Evolutionary conservation across 2,113 vertebrate species (phyloP).

Genomic region (Notothenia rossii): DNA sequence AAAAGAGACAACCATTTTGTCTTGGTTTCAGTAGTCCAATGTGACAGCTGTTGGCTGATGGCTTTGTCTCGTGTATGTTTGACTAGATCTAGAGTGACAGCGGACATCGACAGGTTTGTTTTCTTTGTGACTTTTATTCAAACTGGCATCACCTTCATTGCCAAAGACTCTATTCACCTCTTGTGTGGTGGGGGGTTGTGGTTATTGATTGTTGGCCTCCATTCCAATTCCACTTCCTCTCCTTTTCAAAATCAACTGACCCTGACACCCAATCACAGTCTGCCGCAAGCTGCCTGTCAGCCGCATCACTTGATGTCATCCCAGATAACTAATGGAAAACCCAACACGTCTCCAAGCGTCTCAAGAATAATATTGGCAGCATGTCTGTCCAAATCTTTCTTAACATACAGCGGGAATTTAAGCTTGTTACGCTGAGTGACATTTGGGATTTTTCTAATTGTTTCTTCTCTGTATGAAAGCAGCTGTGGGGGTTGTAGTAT

Average conservation of each 20-base stretch:
- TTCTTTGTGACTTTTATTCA: conserved; percentile 29
- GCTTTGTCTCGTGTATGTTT: conserved; percentile 42
- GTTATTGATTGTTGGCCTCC: conserved; percentile 54
- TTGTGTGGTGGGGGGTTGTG: neutral
- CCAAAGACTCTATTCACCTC: conserved; percentile 42
- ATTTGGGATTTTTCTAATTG: conserved; percentile 30
- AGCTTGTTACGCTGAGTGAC: conserved; percentile 32
- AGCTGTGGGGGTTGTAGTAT: conserved; percentile 39
- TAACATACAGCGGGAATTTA: conserved; percentile 22
- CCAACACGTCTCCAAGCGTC: conserved; percentile 14
- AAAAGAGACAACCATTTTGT: neutral
- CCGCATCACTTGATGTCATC: conserved; percentile 30
- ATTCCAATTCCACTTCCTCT: conserved; percentile 37
- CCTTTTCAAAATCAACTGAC: conserved; percentile 27
- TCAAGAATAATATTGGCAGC: conserved; percentile 23
- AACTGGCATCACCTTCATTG: conserved; percentile 23
- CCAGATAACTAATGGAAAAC: conserved; percentile 47
- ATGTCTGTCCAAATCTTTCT: conserved; percentile 37
- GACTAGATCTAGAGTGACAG: conserved; percentile 59
- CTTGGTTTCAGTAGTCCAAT: neutral
- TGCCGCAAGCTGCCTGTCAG: conserved; percentile 34
- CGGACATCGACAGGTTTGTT: conserved; percentile 33
- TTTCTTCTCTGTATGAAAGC: conserved; percentile 26
- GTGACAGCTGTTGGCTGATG: conserved; percentile 49
- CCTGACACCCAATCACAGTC: conserved; percentile 57